Evolutionary conservation across 2,888 invertebrate species (phyloP).

Genomic region (Phengaris alcon): DNA sequence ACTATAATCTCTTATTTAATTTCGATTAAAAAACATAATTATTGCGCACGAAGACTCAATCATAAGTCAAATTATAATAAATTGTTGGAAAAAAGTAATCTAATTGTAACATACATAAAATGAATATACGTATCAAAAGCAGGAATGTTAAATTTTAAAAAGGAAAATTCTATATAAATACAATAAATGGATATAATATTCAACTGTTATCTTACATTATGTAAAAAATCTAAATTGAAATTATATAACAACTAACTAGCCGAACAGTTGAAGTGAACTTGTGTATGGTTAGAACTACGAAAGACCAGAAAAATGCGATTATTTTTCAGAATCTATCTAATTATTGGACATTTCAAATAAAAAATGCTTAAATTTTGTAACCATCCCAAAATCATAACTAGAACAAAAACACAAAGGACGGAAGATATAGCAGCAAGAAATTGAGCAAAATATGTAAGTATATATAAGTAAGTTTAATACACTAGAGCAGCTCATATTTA

Average conservation of each 20-base stretch:
- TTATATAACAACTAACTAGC: conserved; percentile 33
- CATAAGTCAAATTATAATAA: background rate
- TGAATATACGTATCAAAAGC: background rate
- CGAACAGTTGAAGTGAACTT: background rate
- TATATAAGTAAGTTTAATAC: background rate
- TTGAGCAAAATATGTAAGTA: conserved; percentile 16
- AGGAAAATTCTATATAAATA: background rate
- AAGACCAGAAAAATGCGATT: background rate
- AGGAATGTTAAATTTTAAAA: conserved; percentile 13
- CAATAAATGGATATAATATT: conserved; percentile 1
- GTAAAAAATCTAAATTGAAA: conserved; percentile 28
- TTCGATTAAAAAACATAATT: background rate
- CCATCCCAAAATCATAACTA: background rate
- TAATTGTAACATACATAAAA: background rate
- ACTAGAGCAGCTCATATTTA: background rate
- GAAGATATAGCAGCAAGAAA: conserved; percentile 5
- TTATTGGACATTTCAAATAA: background rate
- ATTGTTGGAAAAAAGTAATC: background rate
- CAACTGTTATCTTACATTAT: conserved; percentile 16
- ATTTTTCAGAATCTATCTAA: too few relatives aligned
- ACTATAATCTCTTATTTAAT: conserved; percentile 5
- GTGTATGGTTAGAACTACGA: background rate
- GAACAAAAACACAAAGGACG: background rate
- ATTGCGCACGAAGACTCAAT: background rate
- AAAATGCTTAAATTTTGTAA: background rate